Evolutionary conservation across 2,888 invertebrate genomes (phyloP).

Genomic region (Cyaniris semiargus): DNA sequence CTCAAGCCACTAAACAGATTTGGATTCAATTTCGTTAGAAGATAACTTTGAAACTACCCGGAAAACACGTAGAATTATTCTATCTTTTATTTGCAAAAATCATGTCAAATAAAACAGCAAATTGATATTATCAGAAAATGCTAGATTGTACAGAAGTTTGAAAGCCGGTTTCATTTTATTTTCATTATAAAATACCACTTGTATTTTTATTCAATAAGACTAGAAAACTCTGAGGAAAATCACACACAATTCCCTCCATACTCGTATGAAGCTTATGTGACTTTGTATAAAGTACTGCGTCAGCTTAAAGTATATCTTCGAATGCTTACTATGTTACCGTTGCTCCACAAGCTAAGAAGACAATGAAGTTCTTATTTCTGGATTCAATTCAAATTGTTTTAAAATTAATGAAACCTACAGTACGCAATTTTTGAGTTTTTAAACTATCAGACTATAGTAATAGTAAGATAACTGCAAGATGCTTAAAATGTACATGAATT

Average conservation of each 20-base stretch:
- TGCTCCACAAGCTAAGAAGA: neutral
- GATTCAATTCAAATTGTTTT: neutral
- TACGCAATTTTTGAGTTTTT: too few relatives aligned
- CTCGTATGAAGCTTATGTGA: constrained; percentile 22
- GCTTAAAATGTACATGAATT: too few relatives aligned
- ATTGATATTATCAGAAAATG: neutral
- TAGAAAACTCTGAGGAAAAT: neutral
- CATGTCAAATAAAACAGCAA: neutral
- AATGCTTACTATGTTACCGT: constrained; percentile 20
- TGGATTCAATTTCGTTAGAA: too few relatives aligned
- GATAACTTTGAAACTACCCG: too few relatives aligned
- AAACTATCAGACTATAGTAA: too few relatives aligned
- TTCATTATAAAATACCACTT: constrained; percentile 9
- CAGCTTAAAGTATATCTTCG: constrained; percentile 28
- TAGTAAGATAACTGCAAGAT: too few relatives aligned
- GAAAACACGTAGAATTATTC: neutral
- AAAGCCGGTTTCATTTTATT: neutral
- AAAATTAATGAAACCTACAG: too few relatives aligned
- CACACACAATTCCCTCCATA: constrained; percentile 18
- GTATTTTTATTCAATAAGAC: constrained; percentile 6
- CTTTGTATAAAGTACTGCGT: constrained; percentile 14
- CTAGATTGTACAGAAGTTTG: neutral
- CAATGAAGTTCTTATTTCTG: neutral
- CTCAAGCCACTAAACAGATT: too few relatives aligned
- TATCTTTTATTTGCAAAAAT: neutral